Base-by-base conservation (phyloP, 2,113 vertebrate species). In the Morone saxatilis region DNA sequence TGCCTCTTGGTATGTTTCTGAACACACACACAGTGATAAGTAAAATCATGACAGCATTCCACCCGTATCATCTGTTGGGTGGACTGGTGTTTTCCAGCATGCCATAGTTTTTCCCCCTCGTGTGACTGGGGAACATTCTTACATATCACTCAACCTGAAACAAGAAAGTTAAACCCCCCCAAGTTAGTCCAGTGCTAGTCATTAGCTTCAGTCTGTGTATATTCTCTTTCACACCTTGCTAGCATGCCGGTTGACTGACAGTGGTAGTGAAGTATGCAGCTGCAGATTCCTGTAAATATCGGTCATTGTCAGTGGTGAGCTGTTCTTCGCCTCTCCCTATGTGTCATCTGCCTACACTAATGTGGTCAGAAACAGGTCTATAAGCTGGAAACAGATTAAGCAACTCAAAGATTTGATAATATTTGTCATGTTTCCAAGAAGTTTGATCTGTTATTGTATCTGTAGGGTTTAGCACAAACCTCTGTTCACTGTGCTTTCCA, bases 301-400 rank as follows among this genome's bases (percentile, higher is more conserved):
- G 71, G 41, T 86, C 84, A 63, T 76, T 57, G 13, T 86, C 53
- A 71, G 79, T 43, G 13, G 25, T 54, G 40, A 83, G 80, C 80
- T 87, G 59, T 81, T 66, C 80, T 59, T 73, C 6, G 7, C 56
- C 86, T 84, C 82, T 89, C 80, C 82, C 88, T 63, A 57, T 92
- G 86, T 94, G 93, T 94, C 90, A 92, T 93, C 88, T 72, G 89
- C 66, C 86, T 74, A 59, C 84, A 80, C 22, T 51, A 11, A 80
- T 86, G 72, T 62, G 78, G 80, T 86, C 70, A 81, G 60, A 65
- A 1, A 51, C 60, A 71, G 63, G 76, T 76, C 53, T 53, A 45
- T 79, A 67, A 45, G 69, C 78, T 74, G 53, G 41, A 51, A 57
- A n/a, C 48, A 54, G 11, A 85, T 80, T 41, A 6, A 63, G 45